A percentile compares a stretch with the other conserved stretches of the same genome.
phyloP scores from a whole-genome alignment of 1,140 invertebrate species.

The Homalodisca vitripennis region DNA sequence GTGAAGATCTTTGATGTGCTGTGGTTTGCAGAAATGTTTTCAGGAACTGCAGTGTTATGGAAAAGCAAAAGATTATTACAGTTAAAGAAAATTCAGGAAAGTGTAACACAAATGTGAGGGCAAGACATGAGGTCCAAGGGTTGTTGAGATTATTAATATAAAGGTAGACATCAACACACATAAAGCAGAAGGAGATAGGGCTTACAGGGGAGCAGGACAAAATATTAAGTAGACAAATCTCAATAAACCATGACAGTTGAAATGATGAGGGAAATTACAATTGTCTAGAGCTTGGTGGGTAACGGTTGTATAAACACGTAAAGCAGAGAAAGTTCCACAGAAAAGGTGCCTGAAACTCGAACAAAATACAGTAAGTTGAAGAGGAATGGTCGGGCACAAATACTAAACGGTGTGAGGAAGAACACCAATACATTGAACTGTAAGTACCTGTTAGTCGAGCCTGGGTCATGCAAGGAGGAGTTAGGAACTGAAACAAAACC shows the following conservation, averaged over 20 bases:
- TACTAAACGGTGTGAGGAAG: constrained; percentile 19
- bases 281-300: not conserved
- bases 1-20: too few relatives aligned
- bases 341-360: not conserved
- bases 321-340: constrained; percentile 5
- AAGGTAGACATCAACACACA: constrained; percentile 20
- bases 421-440: constrained; percentile 39
- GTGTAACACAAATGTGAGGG: too few relatives aligned
- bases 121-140: too few relatives aligned
- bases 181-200: constrained; percentile 17
- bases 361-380: not conserved
- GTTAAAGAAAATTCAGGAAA: too few relatives aligned
- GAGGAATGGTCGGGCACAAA: not conserved
- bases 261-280: not conserved
- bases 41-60: too few relatives aligned
- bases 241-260: not conserved
- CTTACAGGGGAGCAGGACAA: not conserved
- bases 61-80: too few relatives aligned
- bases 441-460: constrained; percentile 45
- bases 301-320: constrained; percentile 1
- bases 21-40: too few relatives aligned
- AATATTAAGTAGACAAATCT: too few relatives aligned
- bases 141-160: too few relatives aligned
- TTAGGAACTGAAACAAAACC: constrained; percentile 46
- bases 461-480: constrained; percentile 46